Conservation (phyloP, 1,140 invertebrate species). For the Aphaenogaster rudis region DNA sequence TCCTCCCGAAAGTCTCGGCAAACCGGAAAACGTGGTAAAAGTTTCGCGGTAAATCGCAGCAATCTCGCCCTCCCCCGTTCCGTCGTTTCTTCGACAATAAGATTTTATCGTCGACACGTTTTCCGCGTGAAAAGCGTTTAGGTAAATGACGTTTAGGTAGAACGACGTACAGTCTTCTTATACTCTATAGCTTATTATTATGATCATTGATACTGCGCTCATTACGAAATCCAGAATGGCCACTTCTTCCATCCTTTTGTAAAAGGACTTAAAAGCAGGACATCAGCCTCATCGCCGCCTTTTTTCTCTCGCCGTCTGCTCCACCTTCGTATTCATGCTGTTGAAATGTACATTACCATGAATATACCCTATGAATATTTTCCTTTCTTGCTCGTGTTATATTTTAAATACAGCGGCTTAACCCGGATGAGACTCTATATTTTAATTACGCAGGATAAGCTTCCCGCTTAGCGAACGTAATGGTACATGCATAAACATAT, state of each 20-base stretch:
- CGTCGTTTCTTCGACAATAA: slow-evolving; percentile 43
- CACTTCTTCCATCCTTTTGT: slow-evolving; percentile 1
- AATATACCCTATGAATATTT: slow-evolving; percentile 42
- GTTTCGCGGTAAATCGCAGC: slow-evolving; percentile 49
- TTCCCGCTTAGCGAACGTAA: slow-evolving; percentile 17
- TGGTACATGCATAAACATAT: background rate
- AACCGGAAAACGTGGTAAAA: slow-evolving; percentile 44
- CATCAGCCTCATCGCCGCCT: slow-evolving; percentile 1
- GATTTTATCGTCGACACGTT: slow-evolving; percentile 54
- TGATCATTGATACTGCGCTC: slow-evolving; percentile 39
- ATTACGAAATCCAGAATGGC: slow-evolving; percentile 31
- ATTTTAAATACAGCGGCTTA: slow-evolving; percentile 8
- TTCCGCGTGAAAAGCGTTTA: slow-evolving; percentile 28
- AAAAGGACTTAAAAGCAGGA: background rate
- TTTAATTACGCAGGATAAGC: slow-evolving; percentile 28
- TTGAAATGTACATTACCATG: slow-evolving; percentile 22
- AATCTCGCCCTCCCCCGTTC: slow-evolving; percentile 1
- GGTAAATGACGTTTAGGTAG: slow-evolving; percentile 16
- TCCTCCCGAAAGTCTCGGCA: slow-evolving; percentile 30
- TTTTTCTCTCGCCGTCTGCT: background rate
- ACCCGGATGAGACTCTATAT: background rate
- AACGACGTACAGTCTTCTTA: background rate
- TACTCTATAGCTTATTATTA: slow-evolving; percentile 38
- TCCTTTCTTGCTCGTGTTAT: background rate
- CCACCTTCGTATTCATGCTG: slow-evolving; percentile 21